phyloP scores from a whole-genome alignment of 2,113 vertebrate genomes.

The Trematocara zebra region DNA sequence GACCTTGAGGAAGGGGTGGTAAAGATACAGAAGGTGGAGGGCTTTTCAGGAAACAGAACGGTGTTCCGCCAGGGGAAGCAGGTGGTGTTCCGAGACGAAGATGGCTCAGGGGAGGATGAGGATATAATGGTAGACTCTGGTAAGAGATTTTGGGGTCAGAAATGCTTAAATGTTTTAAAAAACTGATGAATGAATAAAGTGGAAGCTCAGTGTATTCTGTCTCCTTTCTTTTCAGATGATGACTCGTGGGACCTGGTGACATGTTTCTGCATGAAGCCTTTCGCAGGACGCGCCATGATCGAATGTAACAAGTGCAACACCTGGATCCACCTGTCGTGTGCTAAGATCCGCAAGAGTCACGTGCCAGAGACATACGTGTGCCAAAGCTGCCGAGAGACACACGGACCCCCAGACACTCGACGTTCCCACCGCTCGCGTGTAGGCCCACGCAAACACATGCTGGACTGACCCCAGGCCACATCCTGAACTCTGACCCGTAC shows the following conservation, averaged over 20 bases:
- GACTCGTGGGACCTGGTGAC: constrained; percentile 98
- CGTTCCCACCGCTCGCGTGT: constrained; percentile 90
- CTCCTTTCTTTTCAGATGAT: constrained; percentile 75
- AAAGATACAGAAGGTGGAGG: constrained; percentile 64
- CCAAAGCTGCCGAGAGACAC: constrained; percentile 91
- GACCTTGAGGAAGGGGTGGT: constrained; percentile 63
- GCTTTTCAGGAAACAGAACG: constrained; percentile 80
- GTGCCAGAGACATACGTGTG: constrained; percentile 95
- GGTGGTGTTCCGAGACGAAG: constrained; percentile 94
- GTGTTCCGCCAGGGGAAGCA: constrained; percentile 97
- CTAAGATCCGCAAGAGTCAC: constrained; percentile 96
- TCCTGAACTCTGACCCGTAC: constrained; percentile 3
- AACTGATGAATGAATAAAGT: neutral
- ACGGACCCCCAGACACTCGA: constrained; percentile 81
- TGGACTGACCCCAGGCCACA: constrained; percentile 76
- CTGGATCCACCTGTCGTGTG: constrained; percentile 97
- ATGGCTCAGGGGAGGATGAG: constrained; percentile 88
- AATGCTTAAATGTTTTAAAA: neutral
- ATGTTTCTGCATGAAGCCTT: constrained; percentile 98
- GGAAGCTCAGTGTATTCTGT: neutral
- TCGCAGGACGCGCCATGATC: constrained; percentile 94
- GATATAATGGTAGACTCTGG: constrained; percentile 99
- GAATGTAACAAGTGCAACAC: constrained; percentile 94
- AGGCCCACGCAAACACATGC: constrained; percentile 86
- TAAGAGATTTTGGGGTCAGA: constrained; percentile 28